Conservation (phyloP, 1,140 invertebrate genomes). For the Leptinotarsa lineolata region DNA sequence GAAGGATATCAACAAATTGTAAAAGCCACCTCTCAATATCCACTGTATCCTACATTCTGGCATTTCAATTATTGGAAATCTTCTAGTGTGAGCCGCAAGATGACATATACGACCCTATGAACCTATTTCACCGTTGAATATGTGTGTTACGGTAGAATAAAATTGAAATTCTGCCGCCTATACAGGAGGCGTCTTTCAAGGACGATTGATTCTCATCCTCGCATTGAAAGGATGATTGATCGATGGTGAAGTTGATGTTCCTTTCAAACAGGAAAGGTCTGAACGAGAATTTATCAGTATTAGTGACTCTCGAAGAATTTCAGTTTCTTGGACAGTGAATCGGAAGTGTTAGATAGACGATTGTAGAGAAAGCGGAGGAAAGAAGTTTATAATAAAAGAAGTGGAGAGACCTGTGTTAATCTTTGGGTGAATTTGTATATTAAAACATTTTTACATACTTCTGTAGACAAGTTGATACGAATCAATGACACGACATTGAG, state of each 20-base stretch:
- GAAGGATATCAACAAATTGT: no score
- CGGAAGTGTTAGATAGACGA: no score
- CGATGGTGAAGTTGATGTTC: not conserved
- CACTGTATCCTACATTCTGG: not conserved
- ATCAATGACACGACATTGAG: no score
- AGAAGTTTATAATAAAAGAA: no score
- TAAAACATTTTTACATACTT: no score
- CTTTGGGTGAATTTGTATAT: no score
- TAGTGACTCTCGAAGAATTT: not conserved
- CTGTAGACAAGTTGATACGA: no score
- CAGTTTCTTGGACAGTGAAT: no score
- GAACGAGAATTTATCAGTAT: not conserved
- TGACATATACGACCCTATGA: slow-evolving; percentile 4
- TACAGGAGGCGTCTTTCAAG: not conserved
- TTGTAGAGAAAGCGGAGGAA: no score
- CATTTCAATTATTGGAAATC: slow-evolving; percentile 2
- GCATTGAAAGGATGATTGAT: not conserved
- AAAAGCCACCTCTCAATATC: not conserved
- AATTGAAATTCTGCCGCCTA: not conserved
- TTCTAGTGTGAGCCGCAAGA: not conserved
- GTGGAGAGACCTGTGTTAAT: no score
- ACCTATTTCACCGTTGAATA: slow-evolving; percentile 4
- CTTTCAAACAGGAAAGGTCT: not conserved
- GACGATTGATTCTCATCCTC: not conserved
- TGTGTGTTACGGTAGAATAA: not conserved